Conservation (phyloP, 92 coral and sea anemone species). For the Phenganax stokvisi region DNA sequence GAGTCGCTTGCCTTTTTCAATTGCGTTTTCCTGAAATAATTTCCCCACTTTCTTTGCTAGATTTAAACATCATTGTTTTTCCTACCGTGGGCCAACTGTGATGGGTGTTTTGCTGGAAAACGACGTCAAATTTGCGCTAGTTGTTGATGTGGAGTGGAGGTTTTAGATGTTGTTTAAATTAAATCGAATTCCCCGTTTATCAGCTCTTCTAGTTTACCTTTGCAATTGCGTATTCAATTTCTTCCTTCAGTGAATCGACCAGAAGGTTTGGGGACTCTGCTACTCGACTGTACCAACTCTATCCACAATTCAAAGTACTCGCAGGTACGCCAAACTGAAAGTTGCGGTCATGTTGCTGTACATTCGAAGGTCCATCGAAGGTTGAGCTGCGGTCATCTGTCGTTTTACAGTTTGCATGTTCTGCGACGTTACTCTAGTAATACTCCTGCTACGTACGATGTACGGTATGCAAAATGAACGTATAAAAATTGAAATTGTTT, state of each 20-base stretch:
- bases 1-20: background rate
- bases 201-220: background rate
- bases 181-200: background rate
- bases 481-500: background rate
- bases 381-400: background rate
- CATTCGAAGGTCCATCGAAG: background rate
- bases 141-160: slow-evolving; percentile 68
- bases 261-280: slow-evolving; percentile 69
- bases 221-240: background rate
- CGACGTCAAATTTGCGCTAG: slow-evolving; percentile 42
- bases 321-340: slow-evolving; percentile 45
- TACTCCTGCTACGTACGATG: too few relatives aligned
- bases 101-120: slow-evolving; percentile 46
- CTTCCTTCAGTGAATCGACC: slow-evolving; percentile 53
- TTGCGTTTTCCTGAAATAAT: background rate
- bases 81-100: slow-evolving; percentile 69
- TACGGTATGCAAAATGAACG: too few relatives aligned
- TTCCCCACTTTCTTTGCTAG: slow-evolving; percentile 32
- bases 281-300: slow-evolving; percentile 63
- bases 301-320: slow-evolving; percentile 64
- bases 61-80: slow-evolving; percentile 82
- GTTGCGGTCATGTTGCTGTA: background rate
- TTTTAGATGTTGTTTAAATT: background rate
- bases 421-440: too few relatives aligned
- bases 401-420: too few relatives aligned